phyloP scores from a whole-genome alignment of 2,888 invertebrate species.

The Anticlea derivata region DNA sequence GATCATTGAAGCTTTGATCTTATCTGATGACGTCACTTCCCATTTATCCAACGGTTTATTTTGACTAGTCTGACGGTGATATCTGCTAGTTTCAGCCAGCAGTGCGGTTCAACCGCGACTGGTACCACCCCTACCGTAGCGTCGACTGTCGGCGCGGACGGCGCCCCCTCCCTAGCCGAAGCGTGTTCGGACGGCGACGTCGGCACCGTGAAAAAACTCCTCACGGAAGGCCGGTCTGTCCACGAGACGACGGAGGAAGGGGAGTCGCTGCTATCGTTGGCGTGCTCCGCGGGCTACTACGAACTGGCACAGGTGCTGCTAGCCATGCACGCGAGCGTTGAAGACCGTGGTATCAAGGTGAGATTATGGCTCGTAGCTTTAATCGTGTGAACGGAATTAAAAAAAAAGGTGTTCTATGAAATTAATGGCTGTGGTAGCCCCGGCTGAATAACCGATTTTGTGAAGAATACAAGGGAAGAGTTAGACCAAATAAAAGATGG shows the following conservation, averaged over 20 bases:
- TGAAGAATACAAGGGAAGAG: too few relatives aligned
- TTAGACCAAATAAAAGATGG: too few relatives aligned
- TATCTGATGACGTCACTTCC: constrained; percentile 62
- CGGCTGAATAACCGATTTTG: too few relatives aligned
- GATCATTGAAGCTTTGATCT: constrained; percentile 81
- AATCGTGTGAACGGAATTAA: too few relatives aligned
- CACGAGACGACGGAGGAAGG: constrained; percentile 99
- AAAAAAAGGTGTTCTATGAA: too few relatives aligned
- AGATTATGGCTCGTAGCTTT: background rate
- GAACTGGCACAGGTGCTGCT: constrained; percentile 98
- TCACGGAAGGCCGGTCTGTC: constrained; percentile 96
- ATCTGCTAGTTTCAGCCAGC: constrained; percentile 56
- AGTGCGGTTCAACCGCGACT: constrained; percentile 75
- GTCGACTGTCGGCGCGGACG: constrained; percentile 72
- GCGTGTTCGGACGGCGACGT: constrained; percentile 98
- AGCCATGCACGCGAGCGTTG: constrained; percentile 98
- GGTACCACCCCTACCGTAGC: constrained; percentile 79
- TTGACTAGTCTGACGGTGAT: background rate
- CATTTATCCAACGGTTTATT: background rate
- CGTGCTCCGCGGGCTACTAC: constrained; percentile 98
- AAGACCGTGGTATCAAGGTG: constrained; percentile 96
- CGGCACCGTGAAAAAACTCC: constrained; percentile 94
- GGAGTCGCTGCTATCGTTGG: constrained; percentile 96
- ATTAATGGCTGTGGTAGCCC: too few relatives aligned
- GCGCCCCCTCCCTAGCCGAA: constrained; percentile 92